Evolutionary conservation across 2,113 vertebrate genomes (phyloP).

Genomic region (Agapornis roseicollis): DNA sequence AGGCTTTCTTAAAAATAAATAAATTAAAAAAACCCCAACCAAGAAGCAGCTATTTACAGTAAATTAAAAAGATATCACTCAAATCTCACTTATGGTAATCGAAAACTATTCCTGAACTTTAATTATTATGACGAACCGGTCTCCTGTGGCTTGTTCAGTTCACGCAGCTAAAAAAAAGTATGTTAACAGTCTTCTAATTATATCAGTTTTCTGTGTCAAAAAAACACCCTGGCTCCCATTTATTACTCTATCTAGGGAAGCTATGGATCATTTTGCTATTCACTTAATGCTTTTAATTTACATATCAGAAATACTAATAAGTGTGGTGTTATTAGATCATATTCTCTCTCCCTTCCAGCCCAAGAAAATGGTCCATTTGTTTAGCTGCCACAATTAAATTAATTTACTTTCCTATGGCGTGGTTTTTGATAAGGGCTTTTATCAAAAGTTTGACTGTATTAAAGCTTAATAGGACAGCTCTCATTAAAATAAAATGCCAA

Average conservation of each 20-base stretch:
- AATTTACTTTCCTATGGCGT: constrained; percentile 56
- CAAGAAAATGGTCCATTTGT: constrained; percentile 27
- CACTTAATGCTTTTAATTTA: constrained; percentile 60
- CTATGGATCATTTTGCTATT: constrained; percentile 52
- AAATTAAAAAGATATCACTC: constrained; percentile 59
- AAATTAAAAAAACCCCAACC: background rate
- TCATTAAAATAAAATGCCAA: constrained; percentile 41
- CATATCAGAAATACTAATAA: constrained; percentile 66
- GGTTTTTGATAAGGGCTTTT: constrained; percentile 61
- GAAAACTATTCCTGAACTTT: constrained; percentile 67
- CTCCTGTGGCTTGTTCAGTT: constrained; percentile 61
- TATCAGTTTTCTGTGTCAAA: constrained; percentile 59
- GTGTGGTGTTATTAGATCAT: constrained; percentile 6
- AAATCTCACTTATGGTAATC: constrained; percentile 55
- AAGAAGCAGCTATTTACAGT: constrained; percentile 1
- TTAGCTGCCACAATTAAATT: constrained; percentile 41
- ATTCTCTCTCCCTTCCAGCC: constrained; percentile 12
- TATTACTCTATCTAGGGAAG: constrained; percentile 51
- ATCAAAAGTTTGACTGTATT: constrained; percentile 52
- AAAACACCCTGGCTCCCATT: constrained; percentile 5
- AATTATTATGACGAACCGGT: constrained; percentile 70
- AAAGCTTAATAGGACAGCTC: constrained; percentile 6
- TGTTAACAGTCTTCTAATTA: constrained; percentile 73
- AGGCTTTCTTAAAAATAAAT: background rate
- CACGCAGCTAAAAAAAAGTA: constrained; percentile 14